Evolutionary conservation across 2,888 invertebrate species (phyloP).

Genomic region (Stenoptilia bipunctidactyla): DNA sequence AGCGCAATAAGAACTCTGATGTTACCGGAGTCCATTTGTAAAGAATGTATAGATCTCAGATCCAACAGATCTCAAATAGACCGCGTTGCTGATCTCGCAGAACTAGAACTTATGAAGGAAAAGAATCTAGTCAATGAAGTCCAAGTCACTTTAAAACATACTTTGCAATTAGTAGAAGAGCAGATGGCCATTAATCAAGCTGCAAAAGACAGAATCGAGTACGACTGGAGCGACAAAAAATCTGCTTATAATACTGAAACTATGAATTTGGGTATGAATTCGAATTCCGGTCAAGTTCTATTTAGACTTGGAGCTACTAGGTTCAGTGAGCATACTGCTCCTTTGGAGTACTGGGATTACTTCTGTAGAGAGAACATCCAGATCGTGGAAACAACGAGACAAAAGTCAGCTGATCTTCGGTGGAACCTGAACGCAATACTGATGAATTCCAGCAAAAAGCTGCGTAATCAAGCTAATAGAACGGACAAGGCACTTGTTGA

Average conservation of each 20-base stretch:
- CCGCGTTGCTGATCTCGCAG: slow-evolving; percentile 80
- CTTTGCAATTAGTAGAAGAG: slow-evolving; percentile 75
- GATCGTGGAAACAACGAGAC: slow-evolving; percentile 80
- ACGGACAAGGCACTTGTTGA: slow-evolving; percentile 84
- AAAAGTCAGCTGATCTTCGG: slow-evolving; percentile 80
- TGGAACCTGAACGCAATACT: slow-evolving; percentile 80
- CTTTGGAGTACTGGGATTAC: slow-evolving; percentile 85
- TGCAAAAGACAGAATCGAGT: slow-evolving; percentile 86
- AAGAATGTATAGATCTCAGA: slow-evolving; percentile 80
- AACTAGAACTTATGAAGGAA: slow-evolving; percentile 83
- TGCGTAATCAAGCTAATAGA: slow-evolving; percentile 84
- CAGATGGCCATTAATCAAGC: slow-evolving; percentile 82
- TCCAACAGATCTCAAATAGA: slow-evolving; percentile 79
- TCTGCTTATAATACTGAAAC: slow-evolving; percentile 84
- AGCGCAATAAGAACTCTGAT: slow-evolving; percentile 76
- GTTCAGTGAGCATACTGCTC: slow-evolving; percentile 78
- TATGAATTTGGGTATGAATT: slow-evolving; percentile 75
- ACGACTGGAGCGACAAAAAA: slow-evolving; percentile 93
- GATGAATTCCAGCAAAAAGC: slow-evolving; percentile 81
- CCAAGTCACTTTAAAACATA: slow-evolving; percentile 71
- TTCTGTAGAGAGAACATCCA: slow-evolving; percentile 84
- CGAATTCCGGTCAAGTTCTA: slow-evolving; percentile 77
- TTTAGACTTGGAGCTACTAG: slow-evolving; percentile 86
- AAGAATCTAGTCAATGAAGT: slow-evolving; percentile 79
- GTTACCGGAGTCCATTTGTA: slow-evolving; percentile 81